These are phyloP conservation scores for Cacoxenus indagator DNA, from an alignment of 2,888 invertebrate genomes.

Conservation along the genomic window DNA sequence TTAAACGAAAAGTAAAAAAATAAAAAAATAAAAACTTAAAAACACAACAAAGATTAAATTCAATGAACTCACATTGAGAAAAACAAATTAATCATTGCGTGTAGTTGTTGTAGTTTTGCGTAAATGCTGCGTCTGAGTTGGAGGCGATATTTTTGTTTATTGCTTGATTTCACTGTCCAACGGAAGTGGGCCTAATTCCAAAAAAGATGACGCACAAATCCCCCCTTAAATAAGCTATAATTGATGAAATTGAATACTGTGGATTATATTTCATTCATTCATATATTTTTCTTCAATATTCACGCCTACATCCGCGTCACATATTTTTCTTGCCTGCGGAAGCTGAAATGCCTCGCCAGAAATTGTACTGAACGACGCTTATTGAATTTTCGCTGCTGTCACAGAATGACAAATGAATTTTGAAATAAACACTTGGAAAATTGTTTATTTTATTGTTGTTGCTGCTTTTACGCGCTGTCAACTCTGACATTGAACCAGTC, in stretches of 20 bases:
- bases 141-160: not conserved
- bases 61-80: not conserved
- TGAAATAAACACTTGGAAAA: constrained; percentile 58
- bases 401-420: constrained; percentile 63
- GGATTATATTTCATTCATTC: no score
- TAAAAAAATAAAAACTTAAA: not conserved
- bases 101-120: not conserved
- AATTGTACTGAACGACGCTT: no score
- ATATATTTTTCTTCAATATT: no score
- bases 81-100: constrained; percentile 2
- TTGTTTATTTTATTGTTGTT: constrained; percentile 43
- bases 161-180: no score
- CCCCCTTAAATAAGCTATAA: no score
- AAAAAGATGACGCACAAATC: no score
- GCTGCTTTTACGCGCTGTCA: constrained; percentile 39
- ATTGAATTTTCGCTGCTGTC: constrained; percentile 46
- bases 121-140: not conserved
- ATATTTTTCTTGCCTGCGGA: not conserved
- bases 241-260: no score
- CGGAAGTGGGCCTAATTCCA: no score
- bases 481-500: constrained; percentile 62
- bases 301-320: not conserved
- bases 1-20: not conserved
- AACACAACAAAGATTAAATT: not conserved
- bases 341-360: not conserved